Evolutionary conservation across 1,140 invertebrate species (phyloP), one percentile per base, ranked within the genome.

Genomic region (Drosophila nikananu): DNA sequence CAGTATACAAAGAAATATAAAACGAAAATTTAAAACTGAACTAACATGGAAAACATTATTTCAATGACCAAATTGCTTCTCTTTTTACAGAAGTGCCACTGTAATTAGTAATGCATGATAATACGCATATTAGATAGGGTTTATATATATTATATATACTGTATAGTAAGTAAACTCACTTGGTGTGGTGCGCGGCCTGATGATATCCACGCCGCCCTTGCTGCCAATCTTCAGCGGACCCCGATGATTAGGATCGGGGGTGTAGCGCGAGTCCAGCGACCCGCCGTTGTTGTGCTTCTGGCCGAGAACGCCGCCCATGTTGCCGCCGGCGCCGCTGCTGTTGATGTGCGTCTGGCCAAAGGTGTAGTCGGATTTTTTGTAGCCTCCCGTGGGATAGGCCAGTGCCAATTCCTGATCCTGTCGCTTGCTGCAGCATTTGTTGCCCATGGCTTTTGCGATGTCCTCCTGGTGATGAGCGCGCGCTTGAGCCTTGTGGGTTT

Each of bases 161-260:
- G 27, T 12, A 61, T 15, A n/a, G 2, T 5, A 3, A 37, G 13
- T 1, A 37, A 49, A 94, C 95, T 95, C 94, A 95, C 95, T 95
- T 77, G 95, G 95, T 82, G 96, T 96, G 62, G 94, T 95, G 78
- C 95, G 94, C 80, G 94, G 93, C 91, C 96, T 94, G 79, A 97
- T 96, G 83, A 96, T 96, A 89, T 96, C 96, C 13, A 94, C 95
- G 64, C 95, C 94, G 86, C 93, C 92, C 87, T 94, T 94, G 93
- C 94, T 94, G 87, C 94, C 93, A 86, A 94, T 94, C 83, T 92
- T 94, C 55, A 81, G 77, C 49, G 91, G 94, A 57, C 95, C 95
- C 77, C 96, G 95, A 94, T 97, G 95, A 94, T 97, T 97, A 23
- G 96, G 96, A 94, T 97, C 96, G 42, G 96, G 96, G 2, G 96